phyloP scores from a whole-genome alignment of 1,140 invertebrate species.

The Psilanteris sp. region DNA sequence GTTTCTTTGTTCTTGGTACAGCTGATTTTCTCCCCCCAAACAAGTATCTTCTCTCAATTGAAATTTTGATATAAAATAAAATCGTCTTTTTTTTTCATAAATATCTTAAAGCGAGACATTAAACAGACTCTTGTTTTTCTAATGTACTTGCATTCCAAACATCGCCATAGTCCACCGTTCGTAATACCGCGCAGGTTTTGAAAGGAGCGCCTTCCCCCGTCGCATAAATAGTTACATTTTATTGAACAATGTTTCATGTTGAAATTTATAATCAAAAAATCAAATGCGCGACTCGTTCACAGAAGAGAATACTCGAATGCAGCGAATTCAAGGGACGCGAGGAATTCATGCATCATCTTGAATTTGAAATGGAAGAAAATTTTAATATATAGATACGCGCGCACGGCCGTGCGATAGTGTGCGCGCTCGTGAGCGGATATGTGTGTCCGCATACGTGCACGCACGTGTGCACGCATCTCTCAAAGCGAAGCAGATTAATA shows the following conservation, averaged over 20 bases:
- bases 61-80: no score
- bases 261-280: constrained; percentile 37
- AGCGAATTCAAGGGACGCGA: constrained; percentile 38
- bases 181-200: no score
- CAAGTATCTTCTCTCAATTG: no score
- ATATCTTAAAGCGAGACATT: no score
- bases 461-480: constrained; percentile 59
- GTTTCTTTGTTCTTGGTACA: no score
- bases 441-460: constrained; percentile 38
- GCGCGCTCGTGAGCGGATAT: constrained; percentile 14
- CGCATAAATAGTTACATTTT: constrained; percentile 4
- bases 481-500: constrained; percentile 66
- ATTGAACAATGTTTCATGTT: constrained; percentile 13
- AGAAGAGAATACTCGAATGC: constrained; percentile 24
- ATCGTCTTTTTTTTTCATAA: no score
- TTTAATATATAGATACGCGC: constrained; percentile 59
- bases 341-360: constrained; percentile 57
- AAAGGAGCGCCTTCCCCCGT: neutral
- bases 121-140: no score
- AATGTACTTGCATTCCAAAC: no score
- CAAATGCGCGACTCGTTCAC: constrained; percentile 16
- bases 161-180: no score
- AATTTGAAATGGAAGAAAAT: constrained; percentile 60
- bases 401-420: constrained; percentile 10
- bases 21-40: no score